Base-by-base conservation (phyloP, 1,140 invertebrate species). In the Samia ricini region DNA sequence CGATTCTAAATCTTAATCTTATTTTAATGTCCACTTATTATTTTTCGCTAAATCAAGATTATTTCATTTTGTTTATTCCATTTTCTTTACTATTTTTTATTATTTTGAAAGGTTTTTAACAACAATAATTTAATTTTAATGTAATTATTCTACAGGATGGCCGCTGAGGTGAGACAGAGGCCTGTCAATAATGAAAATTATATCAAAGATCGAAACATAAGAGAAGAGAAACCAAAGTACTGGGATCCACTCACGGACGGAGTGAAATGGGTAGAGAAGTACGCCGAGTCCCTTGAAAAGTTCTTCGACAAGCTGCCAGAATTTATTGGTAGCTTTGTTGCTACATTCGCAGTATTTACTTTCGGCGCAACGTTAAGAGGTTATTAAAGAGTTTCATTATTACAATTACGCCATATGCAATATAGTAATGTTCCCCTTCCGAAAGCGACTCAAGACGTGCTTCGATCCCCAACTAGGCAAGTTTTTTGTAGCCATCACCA, bases 331-430 rank as follows among this genome's bases (percentile, higher is more conserved):
- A 89, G 89, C 5, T 83, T 91, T 33, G 88, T 93, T 12, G 92
- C 91, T 0, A 92, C 92, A 8, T 70, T 92, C 2, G 92, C 92
- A 3, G 83, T 93, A 15, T 93, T 94, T 72, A 88, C 92, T 33
- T 84, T 93, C 22, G 93, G 93, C 26, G 84, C 92, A 19, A 92
- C 91, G 2, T 81, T 93, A 50, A 85, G 92, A 91, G 93, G 93
- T 93, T 74, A 70, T 71, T 19, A n/a, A n/a, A n/a, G 20, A 59
- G 5, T 33, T 56, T 29, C 6, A 56, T 33, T 56, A n/a, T n/a
- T n/a, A n/a, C n/a, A n/a, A n/a, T n/a, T n/a, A n/a, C n/a, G n/a
- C n/a, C n/a, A n/a, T n/a, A n/a, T n/a, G n/a, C n/a, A n/a, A n/a
- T n/a, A n/a, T n/a, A n/a, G n/a, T n/a, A n/a, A n/a, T n/a, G n/a